Percentiles rank a stretch among this genome's conserved stretches.
Evolutionary conservation across 2,113 vertebrate species (phyloP).

Genomic region (Pterophyllum scalare): DNA sequence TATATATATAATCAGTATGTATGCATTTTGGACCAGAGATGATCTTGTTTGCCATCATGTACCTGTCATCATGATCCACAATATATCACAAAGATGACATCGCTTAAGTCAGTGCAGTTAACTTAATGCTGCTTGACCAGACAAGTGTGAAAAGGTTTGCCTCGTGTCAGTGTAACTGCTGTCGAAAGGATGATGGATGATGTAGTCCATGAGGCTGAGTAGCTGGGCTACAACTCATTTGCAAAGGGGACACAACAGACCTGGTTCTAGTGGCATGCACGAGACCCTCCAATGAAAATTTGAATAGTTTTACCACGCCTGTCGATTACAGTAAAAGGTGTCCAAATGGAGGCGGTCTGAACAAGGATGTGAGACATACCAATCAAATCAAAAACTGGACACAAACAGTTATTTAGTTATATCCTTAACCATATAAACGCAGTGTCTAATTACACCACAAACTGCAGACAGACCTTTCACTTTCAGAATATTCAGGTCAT

Average conservation of each 20-base stretch:
- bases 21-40: not conserved
- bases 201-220: conserved; percentile 12
- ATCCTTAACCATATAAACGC: not conserved
- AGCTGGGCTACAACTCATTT: conserved; percentile 9
- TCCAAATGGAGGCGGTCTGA: not conserved
- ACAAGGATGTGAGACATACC: not conserved
- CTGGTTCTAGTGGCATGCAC: not conserved
- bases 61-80: not conserved
- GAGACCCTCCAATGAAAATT: not conserved
- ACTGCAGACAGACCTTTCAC: too few species aligned
- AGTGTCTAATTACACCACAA: too few species aligned
- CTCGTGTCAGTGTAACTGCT: conserved; percentile 24
- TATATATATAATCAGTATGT: not conserved
- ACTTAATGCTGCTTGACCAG: conserved; percentile 27
- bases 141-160: conserved; percentile 31
- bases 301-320: not conserved
- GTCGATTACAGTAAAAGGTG: not conserved
- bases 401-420: not conserved
- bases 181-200: conserved; percentile 55
- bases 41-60: conserved; percentile 22
- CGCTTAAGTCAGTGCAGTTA: conserved; percentile 11
- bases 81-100: not conserved
- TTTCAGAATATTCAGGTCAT: not conserved
- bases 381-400: not conserved
- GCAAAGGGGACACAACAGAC: not conserved